A percentile compares a stretch with the other conserved stretches of the same genome.
These are phyloP conservation scores for Parthenolecanium corni DNA, from an alignment of 2,888 invertebrate genomes.

Conservation along the genomic window DNA sequence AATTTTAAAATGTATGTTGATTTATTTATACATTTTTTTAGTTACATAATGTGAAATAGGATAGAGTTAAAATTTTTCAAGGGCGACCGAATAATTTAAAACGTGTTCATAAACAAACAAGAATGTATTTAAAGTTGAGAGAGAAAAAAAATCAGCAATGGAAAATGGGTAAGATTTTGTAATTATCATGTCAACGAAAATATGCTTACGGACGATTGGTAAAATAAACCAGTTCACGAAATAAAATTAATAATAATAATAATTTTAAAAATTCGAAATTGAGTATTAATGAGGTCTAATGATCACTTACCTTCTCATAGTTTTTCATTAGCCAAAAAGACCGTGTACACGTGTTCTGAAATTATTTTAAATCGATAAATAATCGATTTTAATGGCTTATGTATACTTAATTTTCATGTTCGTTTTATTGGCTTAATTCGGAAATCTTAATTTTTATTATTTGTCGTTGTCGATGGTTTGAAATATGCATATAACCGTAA, in stretches of 20 bases:
- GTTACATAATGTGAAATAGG: conserved; percentile 21
- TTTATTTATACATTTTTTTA: conserved; percentile 20
- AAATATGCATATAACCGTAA: too few relatives aligned
- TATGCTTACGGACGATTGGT: conserved; percentile 9
- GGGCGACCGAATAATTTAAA: conserved; percentile 24
- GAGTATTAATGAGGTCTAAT: too few relatives aligned
- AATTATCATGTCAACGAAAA: conserved; percentile 22
- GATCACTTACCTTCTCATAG: too few relatives aligned
- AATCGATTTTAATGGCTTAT: too few relatives aligned
- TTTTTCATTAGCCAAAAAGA: too few relatives aligned
- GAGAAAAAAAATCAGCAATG: background rate
- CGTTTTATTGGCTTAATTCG: too few relatives aligned
- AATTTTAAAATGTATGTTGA: conserved; percentile 17
- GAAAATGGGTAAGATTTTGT: background rate
- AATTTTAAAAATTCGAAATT: too few relatives aligned
- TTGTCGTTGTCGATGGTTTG: too few relatives aligned
- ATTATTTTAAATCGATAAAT: too few relatives aligned
- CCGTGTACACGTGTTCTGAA: too few relatives aligned
- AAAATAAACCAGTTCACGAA: conserved; percentile 20
- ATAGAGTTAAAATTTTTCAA: conserved; percentile 23
- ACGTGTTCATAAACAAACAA: conserved; percentile 26
- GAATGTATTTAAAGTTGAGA: conserved; percentile 15
- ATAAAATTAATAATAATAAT: conserved; percentile 4
- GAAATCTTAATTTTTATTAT: too few relatives aligned
- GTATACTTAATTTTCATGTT: too few relatives aligned